These are phyloP conservation scores for Ictidomys tridecemlineatus DNA, from an alignment of 2,113 vertebrate genomes.

Conservation along the genomic window DNA sequence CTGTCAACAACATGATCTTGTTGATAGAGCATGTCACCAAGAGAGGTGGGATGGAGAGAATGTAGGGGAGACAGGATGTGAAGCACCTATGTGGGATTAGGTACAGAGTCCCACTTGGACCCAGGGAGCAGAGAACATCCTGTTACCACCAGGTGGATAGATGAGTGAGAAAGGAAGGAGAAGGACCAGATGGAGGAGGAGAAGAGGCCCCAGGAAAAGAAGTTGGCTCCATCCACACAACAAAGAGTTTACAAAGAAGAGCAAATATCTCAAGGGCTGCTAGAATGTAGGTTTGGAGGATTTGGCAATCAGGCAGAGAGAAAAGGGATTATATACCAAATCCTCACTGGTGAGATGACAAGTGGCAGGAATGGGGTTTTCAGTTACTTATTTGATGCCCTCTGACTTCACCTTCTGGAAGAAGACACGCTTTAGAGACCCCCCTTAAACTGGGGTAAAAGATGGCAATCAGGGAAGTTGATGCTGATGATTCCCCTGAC, in stretches of 20 bases:
- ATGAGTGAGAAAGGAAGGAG: not conserved
- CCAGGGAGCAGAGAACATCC: not conserved
- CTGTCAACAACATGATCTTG: too few species aligned
- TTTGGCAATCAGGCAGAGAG: not conserved
- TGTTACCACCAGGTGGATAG: too few species aligned
- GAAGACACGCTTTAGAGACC: not conserved
- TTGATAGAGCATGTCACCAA: rapidly evolving
- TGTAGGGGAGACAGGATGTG: not conserved
- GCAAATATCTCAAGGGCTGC: not conserved
- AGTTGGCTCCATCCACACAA: not conserved
- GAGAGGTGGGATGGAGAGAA: not conserved
- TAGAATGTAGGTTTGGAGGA: not conserved
- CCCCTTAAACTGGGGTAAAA: rapidly evolving
- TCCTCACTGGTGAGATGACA: not conserved
- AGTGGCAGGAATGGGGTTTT: not conserved
- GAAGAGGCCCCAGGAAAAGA: not conserved
- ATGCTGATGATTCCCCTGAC: too few species aligned
- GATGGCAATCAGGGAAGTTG: too few species aligned
- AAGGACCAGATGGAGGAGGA: not conserved
- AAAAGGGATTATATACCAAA: not conserved
- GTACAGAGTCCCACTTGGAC: not conserved
- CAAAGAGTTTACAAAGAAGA: not conserved
- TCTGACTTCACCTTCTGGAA: not conserved
- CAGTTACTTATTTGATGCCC: not conserved
- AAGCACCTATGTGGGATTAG: rapidly evolving